Evolutionary conservation across 2,113 vertebrate genomes (phyloP).

Genomic region (Tetrao urogallus): DNA sequence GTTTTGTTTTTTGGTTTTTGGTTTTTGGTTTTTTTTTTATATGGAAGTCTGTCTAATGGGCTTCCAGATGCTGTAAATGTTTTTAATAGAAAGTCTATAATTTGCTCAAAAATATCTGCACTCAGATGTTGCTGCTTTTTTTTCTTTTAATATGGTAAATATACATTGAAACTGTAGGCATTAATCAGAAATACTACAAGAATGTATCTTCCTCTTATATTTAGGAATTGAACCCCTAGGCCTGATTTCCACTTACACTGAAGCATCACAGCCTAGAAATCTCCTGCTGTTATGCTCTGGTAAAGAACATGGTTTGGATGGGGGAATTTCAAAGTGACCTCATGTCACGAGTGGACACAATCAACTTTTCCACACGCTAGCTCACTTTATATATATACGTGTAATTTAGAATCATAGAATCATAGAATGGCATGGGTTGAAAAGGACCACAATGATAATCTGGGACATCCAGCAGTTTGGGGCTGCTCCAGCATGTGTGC

Average conservation of each 20-base stretch:
- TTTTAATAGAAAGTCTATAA: not conserved
- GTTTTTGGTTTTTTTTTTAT: not conserved
- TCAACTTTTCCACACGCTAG: not conserved
- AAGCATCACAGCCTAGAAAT: not conserved
- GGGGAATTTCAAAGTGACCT: not conserved
- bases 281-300: not conserved
- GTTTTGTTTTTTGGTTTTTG: not conserved
- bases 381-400: not conserved
- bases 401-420: not conserved
- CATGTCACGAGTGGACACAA: not conserved
- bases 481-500: not conserved
- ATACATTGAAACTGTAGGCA: not conserved
- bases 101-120: not conserved
- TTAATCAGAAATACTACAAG: not conserved
- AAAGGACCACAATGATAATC: too few relatives aligned
- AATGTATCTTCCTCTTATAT: not conserved
- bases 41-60: not conserved
- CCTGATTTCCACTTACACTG: not conserved
- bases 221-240: not conserved
- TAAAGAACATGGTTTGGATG: not conserved
- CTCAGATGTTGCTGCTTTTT: not conserved
- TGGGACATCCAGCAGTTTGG: not conserved
- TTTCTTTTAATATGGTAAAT: not conserved
- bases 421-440: too few relatives aligned
- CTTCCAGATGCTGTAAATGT: not conserved